Base-by-base conservation (phyloP, 2,888 invertebrate genomes). In the Andrena marginata region DNA sequence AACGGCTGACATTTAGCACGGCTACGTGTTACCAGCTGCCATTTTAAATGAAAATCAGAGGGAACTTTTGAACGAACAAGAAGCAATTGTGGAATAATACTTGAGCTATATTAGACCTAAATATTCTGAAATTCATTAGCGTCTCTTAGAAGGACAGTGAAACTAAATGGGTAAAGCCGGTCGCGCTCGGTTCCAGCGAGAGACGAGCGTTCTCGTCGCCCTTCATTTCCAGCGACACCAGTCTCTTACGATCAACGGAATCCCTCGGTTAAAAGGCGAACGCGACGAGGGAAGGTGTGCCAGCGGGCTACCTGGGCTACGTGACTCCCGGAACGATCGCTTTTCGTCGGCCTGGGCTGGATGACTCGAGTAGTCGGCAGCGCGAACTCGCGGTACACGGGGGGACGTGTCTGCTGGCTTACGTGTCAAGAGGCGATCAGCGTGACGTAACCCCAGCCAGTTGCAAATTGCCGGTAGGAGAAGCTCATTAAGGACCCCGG, bases 401-500 rank as follows among this genome's bases (percentile, higher is more conserved):
- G 16, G 23, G 23, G 23, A 56, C 56, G 56, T 26, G 4, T 56
- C 10, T 1, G 23, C 56, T 10, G 10, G 56, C 23, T 56, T 51
- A 51, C 51, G 51, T 51, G 51, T 20, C 51, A 51, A 42, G 23
- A 56, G 23, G 56, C 56, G 23, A 23, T 26, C 23, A 13, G 23
- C 56, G 23, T 56, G 56, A 56, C 56, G 56, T 56, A 56, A 70
- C 79, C 48, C 13, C 49, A 63, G 51, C 26, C 69, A 23, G 59
- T 70, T 51, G 75, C 72, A 76, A 84, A 84, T 80, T 84, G 84
- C 71, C 60, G 49, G 64, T 62, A 70, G 65, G 76, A 67, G 80
- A 73, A 68, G 84, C 77, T 85, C 77, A 85, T 84, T 85, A 84
- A 84, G 80, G 67, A 68, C 33, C 64, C 64, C 54, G 71, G 63